These are phyloP conservation scores for Pachypanchax playfairii DNA, from an alignment of 2,113 vertebrate species.

Conservation along the genomic window DNA sequence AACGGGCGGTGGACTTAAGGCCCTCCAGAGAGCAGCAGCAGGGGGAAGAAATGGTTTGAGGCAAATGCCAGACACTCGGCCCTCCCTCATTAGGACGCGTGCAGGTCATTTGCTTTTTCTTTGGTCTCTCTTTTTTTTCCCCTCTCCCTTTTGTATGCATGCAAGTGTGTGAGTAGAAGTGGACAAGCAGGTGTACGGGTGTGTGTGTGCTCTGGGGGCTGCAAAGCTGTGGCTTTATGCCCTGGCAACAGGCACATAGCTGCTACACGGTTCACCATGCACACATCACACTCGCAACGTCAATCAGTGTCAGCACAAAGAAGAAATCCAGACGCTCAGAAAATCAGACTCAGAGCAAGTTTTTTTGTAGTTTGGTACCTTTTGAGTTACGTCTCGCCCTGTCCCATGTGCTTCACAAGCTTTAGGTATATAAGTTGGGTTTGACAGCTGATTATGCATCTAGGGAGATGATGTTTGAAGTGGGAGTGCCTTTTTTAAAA, in stretches of 20 bases:
- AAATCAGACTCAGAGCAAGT: slow-evolving; percentile 37
- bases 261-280: slow-evolving; percentile 19
- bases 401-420: slow-evolving; percentile 56
- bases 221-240: slow-evolving; percentile 17
- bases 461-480: slow-evolving; percentile 55
- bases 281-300: slow-evolving; percentile 54
- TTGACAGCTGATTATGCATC: slow-evolving; percentile 68
- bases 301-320: slow-evolving; percentile 69
- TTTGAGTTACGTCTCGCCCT: slow-evolving; percentile 54
- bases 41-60: slow-evolving; percentile 61
- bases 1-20: slow-evolving; percentile 72
- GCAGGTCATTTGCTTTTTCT: slow-evolving; percentile 68
- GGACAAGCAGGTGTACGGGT: slow-evolving; percentile 68
- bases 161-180: slow-evolving; percentile 14
- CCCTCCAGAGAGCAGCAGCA: slow-evolving; percentile 69
- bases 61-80: slow-evolving; percentile 69
- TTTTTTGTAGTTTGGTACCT: slow-evolving; percentile 52
- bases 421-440: slow-evolving; percentile 62
- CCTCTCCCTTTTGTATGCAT: slow-evolving; percentile 39
- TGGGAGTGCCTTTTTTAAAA: slow-evolving; percentile 56
- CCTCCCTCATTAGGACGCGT: slow-evolving; percentile 76
- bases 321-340: slow-evolving; percentile 69
- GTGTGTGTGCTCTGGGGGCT: slow-evolving; percentile 32
- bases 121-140: slow-evolving; percentile 61
- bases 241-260: slow-evolving; percentile 39